Conservation (phyloP, 2,797 vertebrate species). For the Carcharodon carcharias region DNA sequence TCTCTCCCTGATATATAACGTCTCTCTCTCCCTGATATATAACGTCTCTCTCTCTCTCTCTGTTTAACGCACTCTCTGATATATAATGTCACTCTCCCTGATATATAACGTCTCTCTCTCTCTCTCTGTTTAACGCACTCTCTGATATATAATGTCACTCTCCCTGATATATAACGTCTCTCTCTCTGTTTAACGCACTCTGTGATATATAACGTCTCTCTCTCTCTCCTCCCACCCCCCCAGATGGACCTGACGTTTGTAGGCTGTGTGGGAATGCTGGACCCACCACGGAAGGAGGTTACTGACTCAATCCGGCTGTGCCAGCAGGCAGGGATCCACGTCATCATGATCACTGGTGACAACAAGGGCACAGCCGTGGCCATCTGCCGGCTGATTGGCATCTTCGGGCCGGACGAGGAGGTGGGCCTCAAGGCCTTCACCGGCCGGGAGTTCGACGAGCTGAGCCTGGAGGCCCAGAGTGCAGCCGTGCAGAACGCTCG, state of each 20-base stretch:
- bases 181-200: too few species aligned
- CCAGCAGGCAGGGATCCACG: conserved; percentile 66
- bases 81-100: too few species aligned
- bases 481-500: conserved; percentile 57
- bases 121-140: too few species aligned
- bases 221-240: neutral
- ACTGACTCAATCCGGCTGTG: conserved; percentile 63
- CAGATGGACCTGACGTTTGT: conserved; percentile 67
- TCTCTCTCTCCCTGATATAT: too few species aligned
- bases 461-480: conserved; percentile 62
- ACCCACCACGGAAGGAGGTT: conserved; percentile 68
- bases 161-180: too few species aligned
- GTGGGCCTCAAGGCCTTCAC: conserved; percentile 56
- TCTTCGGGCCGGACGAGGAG: conserved; percentile 67
- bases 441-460: conserved; percentile 66
- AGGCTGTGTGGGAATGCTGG: conserved; percentile 69
- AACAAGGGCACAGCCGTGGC: conserved; percentile 70
- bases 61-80: too few species aligned
- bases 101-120: too few species aligned
- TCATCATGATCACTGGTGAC: conserved; percentile 75
- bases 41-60: too few species aligned
- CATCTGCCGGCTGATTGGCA: conserved; percentile 67
- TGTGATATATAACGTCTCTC: too few species aligned
- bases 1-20: too few species aligned
- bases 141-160: too few species aligned